These are phyloP conservation scores for Callipepla californica DNA, from an alignment of 2,113 vertebrate genomes.

Conservation along the genomic window DNA sequence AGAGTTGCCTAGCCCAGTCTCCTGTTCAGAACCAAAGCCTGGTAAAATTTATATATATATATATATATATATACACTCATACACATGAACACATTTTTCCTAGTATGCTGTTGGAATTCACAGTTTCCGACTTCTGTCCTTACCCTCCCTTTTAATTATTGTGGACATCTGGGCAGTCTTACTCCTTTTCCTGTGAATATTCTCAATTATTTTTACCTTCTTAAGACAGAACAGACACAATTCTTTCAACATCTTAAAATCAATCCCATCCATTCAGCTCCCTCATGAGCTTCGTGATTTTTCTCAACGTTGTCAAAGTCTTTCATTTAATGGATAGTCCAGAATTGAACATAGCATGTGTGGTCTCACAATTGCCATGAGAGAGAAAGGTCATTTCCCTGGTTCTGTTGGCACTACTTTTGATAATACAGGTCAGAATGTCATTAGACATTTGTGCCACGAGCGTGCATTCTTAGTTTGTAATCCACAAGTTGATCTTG, in stretches of 20 bases:
- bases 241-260: not conserved
- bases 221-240: not conserved
- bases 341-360: not conserved
- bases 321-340: not conserved
- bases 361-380: fast-evolving
- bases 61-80: not conserved
- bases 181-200: not conserved
- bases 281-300: not conserved
- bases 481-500: not conserved
- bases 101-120: not conserved
- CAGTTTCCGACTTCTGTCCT: not conserved
- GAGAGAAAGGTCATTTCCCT: not conserved
- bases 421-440: not conserved
- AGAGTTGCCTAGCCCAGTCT: not conserved
- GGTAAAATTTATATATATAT: too few relatives aligned
- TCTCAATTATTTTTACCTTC: not conserved
- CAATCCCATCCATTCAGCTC: not conserved
- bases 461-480: not conserved
- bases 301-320: fast-evolving
- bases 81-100: not conserved
- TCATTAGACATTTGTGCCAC: not conserved
- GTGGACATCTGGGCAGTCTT: not conserved
- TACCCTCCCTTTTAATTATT: not conserved
- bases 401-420: not conserved
- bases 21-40: not conserved